phyloP scores from a whole-genome alignment of 2,888 invertebrate species.

The Drosophila glabriapex region DNA sequence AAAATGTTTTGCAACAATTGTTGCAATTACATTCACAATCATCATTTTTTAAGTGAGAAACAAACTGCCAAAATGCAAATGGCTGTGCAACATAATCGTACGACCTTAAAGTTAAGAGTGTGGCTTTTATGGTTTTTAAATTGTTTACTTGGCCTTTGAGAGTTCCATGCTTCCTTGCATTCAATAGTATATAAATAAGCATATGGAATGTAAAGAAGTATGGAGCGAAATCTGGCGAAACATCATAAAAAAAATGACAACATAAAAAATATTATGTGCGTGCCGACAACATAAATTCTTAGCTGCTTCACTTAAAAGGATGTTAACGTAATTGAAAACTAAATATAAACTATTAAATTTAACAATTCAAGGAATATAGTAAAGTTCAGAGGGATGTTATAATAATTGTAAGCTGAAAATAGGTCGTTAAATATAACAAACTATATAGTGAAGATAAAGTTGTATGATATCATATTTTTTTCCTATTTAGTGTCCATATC shows the following conservation, averaged over 20 bases:
- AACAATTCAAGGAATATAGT: neutral
- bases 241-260: conserved; percentile 39
- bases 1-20: conserved; percentile 59
- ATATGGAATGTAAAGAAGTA: conserved; percentile 87
- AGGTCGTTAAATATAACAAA: neutral
- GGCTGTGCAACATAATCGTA: conserved; percentile 14
- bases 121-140: conserved; percentile 35
- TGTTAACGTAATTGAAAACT: conserved; percentile 1
- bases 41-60: conserved; percentile 64
- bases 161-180: conserved; percentile 87
- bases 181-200: conserved; percentile 85
- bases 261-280: neutral
- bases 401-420: neutral
- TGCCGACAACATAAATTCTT: neutral
- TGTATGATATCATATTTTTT: neutral
- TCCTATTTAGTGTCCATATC: neutral
- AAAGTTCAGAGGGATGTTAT: neutral
- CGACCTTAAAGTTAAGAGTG: conserved; percentile 31
- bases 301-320: neutral
- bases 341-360: neutral
- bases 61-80: conserved; percentile 9
- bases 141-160: conserved; percentile 76
- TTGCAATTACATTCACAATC: conserved; percentile 65
- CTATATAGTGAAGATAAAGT: neutral
- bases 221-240: conserved; percentile 85